These are phyloP conservation scores for Trichomycterus rosablanca DNA, from an alignment of 2,113 vertebrate species.

Conservation along the genomic window DNA sequence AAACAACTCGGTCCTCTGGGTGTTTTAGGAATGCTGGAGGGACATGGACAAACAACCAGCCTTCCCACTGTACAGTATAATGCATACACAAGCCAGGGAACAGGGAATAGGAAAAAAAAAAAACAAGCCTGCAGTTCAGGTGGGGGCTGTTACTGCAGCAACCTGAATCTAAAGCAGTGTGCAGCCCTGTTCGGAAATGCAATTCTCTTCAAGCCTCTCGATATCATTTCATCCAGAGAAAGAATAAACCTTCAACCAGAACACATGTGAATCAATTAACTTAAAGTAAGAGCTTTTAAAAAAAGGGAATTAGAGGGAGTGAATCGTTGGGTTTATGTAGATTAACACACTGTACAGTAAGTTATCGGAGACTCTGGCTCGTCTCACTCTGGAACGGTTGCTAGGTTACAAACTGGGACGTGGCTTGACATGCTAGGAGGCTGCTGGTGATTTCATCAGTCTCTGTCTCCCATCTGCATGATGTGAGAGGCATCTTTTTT, in stretches of 20 bases:
- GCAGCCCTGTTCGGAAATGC: slow-evolving; percentile 3
- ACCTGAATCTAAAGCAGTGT: slow-evolving; percentile 20
- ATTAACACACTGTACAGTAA: slow-evolving; percentile 24
- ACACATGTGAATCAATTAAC: no score
- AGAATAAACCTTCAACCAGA: no score
- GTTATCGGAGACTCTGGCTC: slow-evolving; percentile 30
- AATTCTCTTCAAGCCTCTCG: slow-evolving; percentile 15
- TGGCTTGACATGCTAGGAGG: slow-evolving; percentile 38
- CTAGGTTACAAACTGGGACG: slow-evolving; percentile 49
- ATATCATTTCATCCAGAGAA: not conserved
- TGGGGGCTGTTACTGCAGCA: slow-evolving; percentile 37
- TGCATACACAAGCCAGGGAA: slow-evolving; percentile 15
- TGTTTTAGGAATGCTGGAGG: slow-evolving; percentile 19
- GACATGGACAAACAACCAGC: slow-evolving; percentile 34
- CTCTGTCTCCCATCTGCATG: slow-evolving; percentile 22
- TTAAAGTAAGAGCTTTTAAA: not conserved
- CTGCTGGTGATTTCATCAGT: slow-evolving; percentile 42
- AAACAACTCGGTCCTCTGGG: slow-evolving; percentile 2
- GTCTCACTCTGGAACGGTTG: slow-evolving; percentile 36
- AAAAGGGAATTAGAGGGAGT: not conserved
- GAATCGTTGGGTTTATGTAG: not conserved
- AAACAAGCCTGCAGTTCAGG: slow-evolving; percentile 30
- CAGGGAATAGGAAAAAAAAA: slow-evolving; percentile 8
- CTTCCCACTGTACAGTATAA: slow-evolving; percentile 9
- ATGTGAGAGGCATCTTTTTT: slow-evolving; percentile 22